Conservation (phyloP, 2,888 invertebrate species). For the Erebia palarica region DNA sequence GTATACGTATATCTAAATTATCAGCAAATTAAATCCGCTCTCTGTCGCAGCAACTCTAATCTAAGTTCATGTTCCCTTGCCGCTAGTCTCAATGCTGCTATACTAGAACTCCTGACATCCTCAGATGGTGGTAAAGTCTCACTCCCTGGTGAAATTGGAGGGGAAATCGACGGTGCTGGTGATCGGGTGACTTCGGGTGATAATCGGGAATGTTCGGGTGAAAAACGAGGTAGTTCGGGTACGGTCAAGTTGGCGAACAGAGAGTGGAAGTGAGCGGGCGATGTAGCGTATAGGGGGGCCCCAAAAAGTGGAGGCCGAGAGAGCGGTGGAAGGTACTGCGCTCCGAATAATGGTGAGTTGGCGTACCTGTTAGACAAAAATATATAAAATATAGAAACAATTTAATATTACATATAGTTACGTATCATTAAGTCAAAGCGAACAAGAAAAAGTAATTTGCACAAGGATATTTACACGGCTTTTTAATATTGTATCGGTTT, state of each 20-base stretch:
- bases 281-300: slow-evolving; percentile 72
- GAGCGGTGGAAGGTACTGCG: slow-evolving; percentile 69
- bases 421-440: no score
- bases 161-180: slow-evolving; percentile 75
- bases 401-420: background rate
- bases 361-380: slow-evolving; percentile 62
- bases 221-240: slow-evolving; percentile 67
- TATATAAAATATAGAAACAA: slow-evolving; percentile 1
- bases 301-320: slow-evolving; percentile 71
- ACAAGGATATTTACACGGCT: no score
- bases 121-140: slow-evolving; percentile 75
- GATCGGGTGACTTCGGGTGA: slow-evolving; percentile 61
- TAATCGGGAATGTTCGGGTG: slow-evolving; percentile 59
- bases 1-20: background rate
- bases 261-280: slow-evolving; percentile 89
- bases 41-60: slow-evolving; percentile 88
- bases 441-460: no score
- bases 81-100: slow-evolving; percentile 92
- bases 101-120: slow-evolving; percentile 92
- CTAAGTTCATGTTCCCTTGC: slow-evolving; percentile 94
- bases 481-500: no score
- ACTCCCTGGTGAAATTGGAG: slow-evolving; percentile 78
- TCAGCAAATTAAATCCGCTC: slow-evolving; percentile 78
- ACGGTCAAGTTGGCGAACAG: slow-evolving; percentile 90
- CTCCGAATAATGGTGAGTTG: slow-evolving; percentile 68